phyloP scores from a whole-genome alignment of 2,797 vertebrate species.

The Takifugu ocellatus region DNA sequence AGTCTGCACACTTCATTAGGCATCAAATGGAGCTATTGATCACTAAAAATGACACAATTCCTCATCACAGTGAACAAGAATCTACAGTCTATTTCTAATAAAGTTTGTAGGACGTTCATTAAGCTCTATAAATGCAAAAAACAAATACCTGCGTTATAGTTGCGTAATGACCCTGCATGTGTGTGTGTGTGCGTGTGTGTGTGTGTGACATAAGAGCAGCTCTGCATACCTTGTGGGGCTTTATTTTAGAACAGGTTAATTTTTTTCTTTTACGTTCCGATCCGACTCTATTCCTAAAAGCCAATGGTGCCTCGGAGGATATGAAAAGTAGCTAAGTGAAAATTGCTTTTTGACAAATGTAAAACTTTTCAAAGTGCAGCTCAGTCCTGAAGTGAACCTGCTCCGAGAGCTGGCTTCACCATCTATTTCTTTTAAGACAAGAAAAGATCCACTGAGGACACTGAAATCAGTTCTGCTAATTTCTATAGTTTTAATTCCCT shows the following conservation, averaged over 20 bases:
- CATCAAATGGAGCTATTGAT: too few relatives aligned
- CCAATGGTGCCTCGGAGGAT: conserved; percentile 21
- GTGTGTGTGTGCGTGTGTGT: not conserved
- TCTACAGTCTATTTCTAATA: too few relatives aligned
- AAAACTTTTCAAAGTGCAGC: conserved; percentile 39
- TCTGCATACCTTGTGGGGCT: conserved; percentile 4
- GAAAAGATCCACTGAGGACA: conserved; percentile 24
- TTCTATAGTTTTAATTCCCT: not conserved
- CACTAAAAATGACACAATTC: too few relatives aligned
- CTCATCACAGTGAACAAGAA: too few relatives aligned
- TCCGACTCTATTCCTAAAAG: conserved; percentile 29
- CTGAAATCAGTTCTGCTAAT: conserved; percentile 5
- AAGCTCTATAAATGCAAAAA: too few relatives aligned
- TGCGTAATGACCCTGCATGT: too few relatives aligned
- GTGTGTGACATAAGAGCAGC: conserved; percentile 1
- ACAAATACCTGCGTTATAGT: too few relatives aligned
- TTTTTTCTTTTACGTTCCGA: conserved; percentile 7
- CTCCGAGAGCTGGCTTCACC: conserved; percentile 39
- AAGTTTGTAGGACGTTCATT: too few relatives aligned
- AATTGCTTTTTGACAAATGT: conserved; percentile 39
- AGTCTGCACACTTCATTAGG: too few relatives aligned
- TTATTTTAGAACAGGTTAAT: conserved; percentile 8
- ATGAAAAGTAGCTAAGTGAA: conserved; percentile 36
- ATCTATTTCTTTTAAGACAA: not conserved
- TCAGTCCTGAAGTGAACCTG: conserved; percentile 46